These are phyloP conservation scores for Saccostrea cuccullata DNA, from an alignment of 1,140 invertebrate species.

Conservation along the genomic window DNA sequence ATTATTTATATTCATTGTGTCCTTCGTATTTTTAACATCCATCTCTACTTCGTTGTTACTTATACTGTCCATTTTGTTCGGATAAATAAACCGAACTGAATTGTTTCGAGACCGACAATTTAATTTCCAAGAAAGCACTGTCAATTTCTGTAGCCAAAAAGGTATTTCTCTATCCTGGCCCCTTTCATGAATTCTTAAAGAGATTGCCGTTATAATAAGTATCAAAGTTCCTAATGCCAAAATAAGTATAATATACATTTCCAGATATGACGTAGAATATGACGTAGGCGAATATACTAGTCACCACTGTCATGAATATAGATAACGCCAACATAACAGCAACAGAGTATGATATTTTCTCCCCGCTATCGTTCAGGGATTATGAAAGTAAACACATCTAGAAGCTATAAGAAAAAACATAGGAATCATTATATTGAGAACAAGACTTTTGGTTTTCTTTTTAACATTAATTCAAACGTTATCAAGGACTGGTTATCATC, in stretches of 20 bases:
- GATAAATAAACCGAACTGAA: no score
- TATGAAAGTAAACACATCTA: slow-evolving; percentile 47
- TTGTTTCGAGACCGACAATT: background rate
- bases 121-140: background rate
- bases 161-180: background rate
- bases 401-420: slow-evolving; percentile 45
- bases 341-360: slow-evolving; percentile 53
- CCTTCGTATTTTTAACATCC: background rate
- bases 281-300: slow-evolving; percentile 44
- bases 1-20: background rate
- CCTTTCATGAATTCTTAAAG: slow-evolving; percentile 17
- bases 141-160: background rate
- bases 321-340: slow-evolving; percentile 48
- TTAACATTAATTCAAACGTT: slow-evolving; percentile 48
- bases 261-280: slow-evolving; percentile 33
- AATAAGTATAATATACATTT: slow-evolving; percentile 7
- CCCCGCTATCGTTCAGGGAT: slow-evolving; percentile 50
- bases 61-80: no score
- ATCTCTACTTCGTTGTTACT: background rate
- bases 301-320: slow-evolving; percentile 46
- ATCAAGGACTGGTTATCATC: slow-evolving; percentile 13
- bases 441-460: slow-evolving; percentile 33
- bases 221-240: background rate
- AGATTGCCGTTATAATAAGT: slow-evolving; percentile 17
- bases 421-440: slow-evolving; percentile 48